Conservation (phyloP, 2,797 vertebrate species). For the Pangasius macronema region DNA sequence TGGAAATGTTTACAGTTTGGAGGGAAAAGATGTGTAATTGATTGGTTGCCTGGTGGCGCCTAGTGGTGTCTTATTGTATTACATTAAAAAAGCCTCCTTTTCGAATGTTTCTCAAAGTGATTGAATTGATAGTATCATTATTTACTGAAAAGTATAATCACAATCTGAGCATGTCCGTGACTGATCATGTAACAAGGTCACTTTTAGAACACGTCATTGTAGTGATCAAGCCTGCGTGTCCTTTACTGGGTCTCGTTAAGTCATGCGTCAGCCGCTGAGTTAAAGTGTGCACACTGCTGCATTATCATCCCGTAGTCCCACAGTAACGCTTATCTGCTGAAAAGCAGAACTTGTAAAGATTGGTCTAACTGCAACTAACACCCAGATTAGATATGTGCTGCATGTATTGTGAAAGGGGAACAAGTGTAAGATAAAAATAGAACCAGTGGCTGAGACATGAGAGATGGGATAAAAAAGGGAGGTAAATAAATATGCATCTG, state of each 20-base stretch:
- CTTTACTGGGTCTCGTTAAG: not conserved
- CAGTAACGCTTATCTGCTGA: not conserved
- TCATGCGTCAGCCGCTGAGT: not conserved
- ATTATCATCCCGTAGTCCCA: not conserved
- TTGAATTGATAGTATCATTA: not conserved
- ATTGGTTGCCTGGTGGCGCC: conserved; percentile 35
- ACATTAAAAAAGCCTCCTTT: not conserved
- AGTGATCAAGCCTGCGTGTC: not conserved
- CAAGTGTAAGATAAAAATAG: not conserved
- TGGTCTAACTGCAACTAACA: not conserved
- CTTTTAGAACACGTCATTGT: not conserved
- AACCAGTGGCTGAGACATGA: not conserved
- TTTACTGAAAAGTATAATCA: not conserved
- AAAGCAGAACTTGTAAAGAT: not conserved
- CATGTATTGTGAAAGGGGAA: not conserved
- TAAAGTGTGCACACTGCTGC: not conserved
- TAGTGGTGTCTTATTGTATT: conserved; percentile 38
- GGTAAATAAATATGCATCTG: not conserved
- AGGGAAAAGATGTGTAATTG: not conserved
- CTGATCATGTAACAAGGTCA: not conserved
- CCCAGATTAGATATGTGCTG: not conserved
- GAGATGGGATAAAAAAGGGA: not conserved
- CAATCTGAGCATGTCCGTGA: not conserved
- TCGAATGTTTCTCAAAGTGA: not conserved
- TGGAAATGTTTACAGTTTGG: not conserved